These are phyloP conservation scores for Carpatolechia fugitivella DNA, from an alignment of 2,888 invertebrate species.

Conservation along the genomic window DNA sequence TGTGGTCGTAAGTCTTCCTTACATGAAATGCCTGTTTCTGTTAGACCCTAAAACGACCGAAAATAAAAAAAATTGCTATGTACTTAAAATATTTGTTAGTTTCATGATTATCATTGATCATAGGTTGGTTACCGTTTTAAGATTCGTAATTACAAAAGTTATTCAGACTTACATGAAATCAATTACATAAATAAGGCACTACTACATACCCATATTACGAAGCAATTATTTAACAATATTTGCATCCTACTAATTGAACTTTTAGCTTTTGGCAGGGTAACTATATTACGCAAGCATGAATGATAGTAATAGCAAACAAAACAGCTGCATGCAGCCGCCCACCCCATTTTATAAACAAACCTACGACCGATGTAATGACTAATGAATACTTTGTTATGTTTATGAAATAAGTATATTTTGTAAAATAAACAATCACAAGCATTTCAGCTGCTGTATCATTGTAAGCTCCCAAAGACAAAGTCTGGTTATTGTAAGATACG, in stretches of 20 bases:
- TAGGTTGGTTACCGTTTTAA: too few species aligned
- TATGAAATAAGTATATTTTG: conserved; percentile 9
- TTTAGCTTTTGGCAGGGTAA: conserved; percentile 12
- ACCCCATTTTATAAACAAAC: conserved; percentile 5
- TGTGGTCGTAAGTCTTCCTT: not conserved
- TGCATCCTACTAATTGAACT: not conserved
- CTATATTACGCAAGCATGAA: conserved; percentile 10
- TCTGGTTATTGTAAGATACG: not conserved
- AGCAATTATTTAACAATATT: not conserved
- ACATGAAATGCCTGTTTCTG: not conserved
- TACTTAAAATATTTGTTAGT: too few species aligned
- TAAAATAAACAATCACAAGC: not conserved
- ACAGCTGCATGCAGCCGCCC: conserved; percentile 12
- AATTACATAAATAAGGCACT: not conserved
- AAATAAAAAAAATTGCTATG: too few species aligned
- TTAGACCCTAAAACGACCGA: not conserved
- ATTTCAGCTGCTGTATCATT: not conserved
- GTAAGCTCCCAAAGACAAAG: not conserved
- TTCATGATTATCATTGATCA: too few species aligned
- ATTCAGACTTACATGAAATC: too few species aligned
- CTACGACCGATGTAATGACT: conserved; percentile 7
- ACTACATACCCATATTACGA: not conserved
- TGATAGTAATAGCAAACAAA: conserved; percentile 18
- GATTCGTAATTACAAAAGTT: not conserved
- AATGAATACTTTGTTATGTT: conserved; percentile 18